Conservation (phyloP, 2,888 invertebrate genomes). For the Frankliniella intonsa region DNA sequence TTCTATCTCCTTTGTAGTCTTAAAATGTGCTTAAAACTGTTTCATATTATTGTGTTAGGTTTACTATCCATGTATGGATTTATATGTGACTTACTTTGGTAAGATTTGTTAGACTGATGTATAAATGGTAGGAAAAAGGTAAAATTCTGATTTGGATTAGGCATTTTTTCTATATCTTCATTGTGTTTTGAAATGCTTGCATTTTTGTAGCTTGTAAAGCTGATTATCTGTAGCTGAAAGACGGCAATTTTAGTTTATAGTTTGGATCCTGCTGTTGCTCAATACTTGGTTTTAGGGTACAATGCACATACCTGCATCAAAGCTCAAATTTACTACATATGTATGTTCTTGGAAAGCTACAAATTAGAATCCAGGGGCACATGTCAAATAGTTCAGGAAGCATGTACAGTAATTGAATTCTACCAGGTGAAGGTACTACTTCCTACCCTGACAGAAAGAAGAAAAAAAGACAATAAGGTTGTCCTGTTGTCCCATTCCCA, state of each 20-base stretch:
- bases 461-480: too few species aligned
- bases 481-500: too few species aligned
- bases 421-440: too few species aligned
- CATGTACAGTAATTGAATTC: too few species aligned
- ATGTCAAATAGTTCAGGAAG: too few species aligned
- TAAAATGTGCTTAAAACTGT: background rate
- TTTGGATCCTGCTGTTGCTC: background rate
- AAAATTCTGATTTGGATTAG: background rate
- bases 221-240: background rate
- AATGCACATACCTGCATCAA: constrained; percentile 6
- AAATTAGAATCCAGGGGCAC: background rate
- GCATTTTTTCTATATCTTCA: background rate
- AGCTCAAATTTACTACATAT: background rate
- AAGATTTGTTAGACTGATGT: background rate
- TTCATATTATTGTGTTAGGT: too few species aligned
- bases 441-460: too few species aligned
- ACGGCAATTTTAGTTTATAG: background rate
- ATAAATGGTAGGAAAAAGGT: background rate
- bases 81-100: background rate
- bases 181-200: background rate
- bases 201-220: background rate
- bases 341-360: background rate
- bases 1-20: background rate
- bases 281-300: constrained; percentile 12
- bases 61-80: too few species aligned